These are phyloP conservation scores for Vicugna pacos DNA, from an alignment of 2,113 vertebrate species.

Conservation along the genomic window DNA sequence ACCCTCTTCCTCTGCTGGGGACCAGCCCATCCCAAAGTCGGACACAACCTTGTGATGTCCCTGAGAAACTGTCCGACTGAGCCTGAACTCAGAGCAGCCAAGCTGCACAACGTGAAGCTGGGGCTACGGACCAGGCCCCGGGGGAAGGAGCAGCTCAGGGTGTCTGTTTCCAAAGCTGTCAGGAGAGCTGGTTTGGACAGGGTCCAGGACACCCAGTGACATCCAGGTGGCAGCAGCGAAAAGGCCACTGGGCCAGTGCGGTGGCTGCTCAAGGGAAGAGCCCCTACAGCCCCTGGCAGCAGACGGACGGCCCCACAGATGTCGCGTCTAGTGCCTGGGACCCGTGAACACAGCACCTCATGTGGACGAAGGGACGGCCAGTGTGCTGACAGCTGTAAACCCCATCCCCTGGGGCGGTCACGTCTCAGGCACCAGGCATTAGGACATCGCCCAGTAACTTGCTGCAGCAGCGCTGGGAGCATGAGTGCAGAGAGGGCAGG, in stretches of 20 bases:
- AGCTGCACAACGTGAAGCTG: fast-evolving
- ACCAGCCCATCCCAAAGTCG: background rate
- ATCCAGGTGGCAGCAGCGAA: background rate
- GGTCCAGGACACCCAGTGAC: background rate
- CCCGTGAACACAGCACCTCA: background rate
- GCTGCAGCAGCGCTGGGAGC: background rate
- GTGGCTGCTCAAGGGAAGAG: background rate
- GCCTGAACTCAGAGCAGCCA: background rate
- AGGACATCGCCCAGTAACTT: background rate
- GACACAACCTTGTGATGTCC: fast-evolving
- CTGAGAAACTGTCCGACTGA: fast-evolving
- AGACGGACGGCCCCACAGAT: fast-evolving
- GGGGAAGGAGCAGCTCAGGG: no score
- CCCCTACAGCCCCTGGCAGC: background rate
- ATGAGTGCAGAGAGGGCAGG: no score
- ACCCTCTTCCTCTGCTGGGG: background rate
- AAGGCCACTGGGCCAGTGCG: background rate
- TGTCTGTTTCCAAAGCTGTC: background rate
- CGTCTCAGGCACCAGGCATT: no score
- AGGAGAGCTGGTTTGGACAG: background rate
- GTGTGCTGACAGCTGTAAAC: no score
- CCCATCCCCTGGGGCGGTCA: no score
- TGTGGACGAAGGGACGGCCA: background rate
- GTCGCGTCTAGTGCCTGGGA: no score
- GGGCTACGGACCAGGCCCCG: background rate